Conservation (phyloP, 92 coral and sea anemone genomes). For the Actinostola sp. region DNA sequence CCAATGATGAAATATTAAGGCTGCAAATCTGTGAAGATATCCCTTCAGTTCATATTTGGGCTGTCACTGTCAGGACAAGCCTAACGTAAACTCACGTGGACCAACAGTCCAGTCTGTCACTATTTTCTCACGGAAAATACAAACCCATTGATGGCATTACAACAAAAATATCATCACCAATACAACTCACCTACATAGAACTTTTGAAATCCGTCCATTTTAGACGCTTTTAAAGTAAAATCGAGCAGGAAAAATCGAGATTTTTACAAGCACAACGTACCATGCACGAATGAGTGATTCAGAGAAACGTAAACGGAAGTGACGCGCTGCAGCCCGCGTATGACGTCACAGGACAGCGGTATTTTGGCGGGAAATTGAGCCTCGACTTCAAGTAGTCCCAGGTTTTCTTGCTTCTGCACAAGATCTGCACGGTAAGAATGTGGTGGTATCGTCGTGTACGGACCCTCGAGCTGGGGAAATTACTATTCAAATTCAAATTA, state of each 20-base stretch:
- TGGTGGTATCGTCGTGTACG: no score
- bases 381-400: not conserved
- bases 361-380: constrained; percentile 22
- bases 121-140: not conserved
- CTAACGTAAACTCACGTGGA: no score
- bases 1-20: no score
- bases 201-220: constrained; percentile 28
- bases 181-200: constrained; percentile 42
- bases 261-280: not conserved
- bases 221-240: not conserved
- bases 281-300: not conserved
- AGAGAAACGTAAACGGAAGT: constrained; percentile 31
- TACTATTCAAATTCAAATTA: no score
- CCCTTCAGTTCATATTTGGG: no score
- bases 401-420: not conserved
- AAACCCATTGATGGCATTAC: not conserved
- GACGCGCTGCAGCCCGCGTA: constrained; percentile 12
- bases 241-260: not conserved
- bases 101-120: no score
- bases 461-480: no score
- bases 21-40: no score
- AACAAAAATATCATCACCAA: not conserved
- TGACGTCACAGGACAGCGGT: constrained; percentile 12
- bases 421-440: no score
- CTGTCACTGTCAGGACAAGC: no score